These are phyloP conservation scores for Nephila pilipes DNA, from an alignment of 1,140 invertebrate species.

Conservation along the genomic window DNA sequence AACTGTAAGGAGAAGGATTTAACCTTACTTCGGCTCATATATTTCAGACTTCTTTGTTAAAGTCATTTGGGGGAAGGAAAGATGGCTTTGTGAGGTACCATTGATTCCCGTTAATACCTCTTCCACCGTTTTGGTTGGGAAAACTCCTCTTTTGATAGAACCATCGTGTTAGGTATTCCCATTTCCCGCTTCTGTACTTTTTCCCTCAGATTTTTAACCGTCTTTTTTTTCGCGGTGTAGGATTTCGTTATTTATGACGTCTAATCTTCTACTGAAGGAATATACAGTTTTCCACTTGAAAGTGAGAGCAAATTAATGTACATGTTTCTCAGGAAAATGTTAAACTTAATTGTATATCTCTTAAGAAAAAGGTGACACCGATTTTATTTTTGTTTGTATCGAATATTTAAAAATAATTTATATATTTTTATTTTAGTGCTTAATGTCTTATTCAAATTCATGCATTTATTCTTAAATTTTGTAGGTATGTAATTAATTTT, in stretches of 20 bases:
- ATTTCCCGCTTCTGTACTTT: background rate
- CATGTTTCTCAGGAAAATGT: too few species aligned
- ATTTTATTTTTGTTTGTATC: too few species aligned
- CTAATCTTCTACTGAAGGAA: background rate
- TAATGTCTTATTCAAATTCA: too few species aligned
- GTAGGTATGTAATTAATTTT: too few species aligned
- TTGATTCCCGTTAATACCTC: slow-evolving; percentile 38
- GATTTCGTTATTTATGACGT: background rate
- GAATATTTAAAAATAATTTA: too few species aligned
- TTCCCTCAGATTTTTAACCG: background rate
- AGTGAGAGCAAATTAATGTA: too few species aligned
- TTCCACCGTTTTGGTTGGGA: background rate
- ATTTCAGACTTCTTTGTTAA: slow-evolving; percentile 31
- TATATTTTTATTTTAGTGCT: too few species aligned
- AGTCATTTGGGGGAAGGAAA: background rate
- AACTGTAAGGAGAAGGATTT: slow-evolving; percentile 21
- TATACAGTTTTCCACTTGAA: too few species aligned
- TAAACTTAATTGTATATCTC: too few species aligned
- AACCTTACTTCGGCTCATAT: background rate
- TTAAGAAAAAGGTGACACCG: too few species aligned
- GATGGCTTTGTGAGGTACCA: slow-evolving; percentile 33
- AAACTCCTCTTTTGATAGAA: background rate
- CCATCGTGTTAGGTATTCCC: background rate
- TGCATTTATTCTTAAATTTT: too few species aligned
- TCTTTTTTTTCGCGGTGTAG: background rate